phyloP scores from a whole-genome alignment of 2,888 invertebrate genomes.

The Cenopis cana region DNA sequence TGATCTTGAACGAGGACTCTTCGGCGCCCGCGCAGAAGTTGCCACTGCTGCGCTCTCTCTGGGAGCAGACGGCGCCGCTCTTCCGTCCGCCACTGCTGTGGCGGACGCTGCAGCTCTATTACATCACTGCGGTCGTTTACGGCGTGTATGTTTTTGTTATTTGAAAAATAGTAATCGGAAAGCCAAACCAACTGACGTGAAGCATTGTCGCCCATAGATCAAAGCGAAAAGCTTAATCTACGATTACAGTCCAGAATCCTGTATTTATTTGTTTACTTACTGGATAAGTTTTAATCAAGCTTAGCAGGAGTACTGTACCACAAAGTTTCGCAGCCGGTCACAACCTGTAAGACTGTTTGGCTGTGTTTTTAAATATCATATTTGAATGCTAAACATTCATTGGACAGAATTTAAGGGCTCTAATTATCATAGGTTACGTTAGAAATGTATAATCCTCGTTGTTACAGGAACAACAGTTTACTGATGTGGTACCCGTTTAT shows the following conservation, averaged over 20 bases:
- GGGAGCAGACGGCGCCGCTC: slow-evolving; percentile 78
- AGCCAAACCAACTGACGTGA: not conserved
- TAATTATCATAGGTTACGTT: too few species aligned
- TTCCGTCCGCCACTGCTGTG: slow-evolving; percentile 77
- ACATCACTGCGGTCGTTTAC: slow-evolving; percentile 84
- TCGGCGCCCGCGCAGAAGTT: slow-evolving; percentile 48
- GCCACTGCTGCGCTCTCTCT: slow-evolving; percentile 71
- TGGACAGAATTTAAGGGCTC: too few species aligned
- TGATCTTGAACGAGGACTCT: slow-evolving; percentile 55
- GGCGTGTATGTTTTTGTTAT: slow-evolving; percentile 77
- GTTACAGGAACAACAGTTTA: slow-evolving; percentile 70
- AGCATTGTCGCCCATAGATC: not conserved
- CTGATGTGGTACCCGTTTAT: slow-evolving; percentile 81
- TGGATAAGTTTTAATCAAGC: too few species aligned
- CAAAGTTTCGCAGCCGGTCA: not conserved
- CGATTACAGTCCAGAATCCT: not conserved
- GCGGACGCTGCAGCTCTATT: slow-evolving; percentile 78
- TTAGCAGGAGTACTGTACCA: too few species aligned
- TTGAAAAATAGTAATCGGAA: not conserved
- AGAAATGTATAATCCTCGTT: not conserved
- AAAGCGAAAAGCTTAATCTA: not conserved
- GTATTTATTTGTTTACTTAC: too few species aligned
- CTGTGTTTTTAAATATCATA: not conserved
- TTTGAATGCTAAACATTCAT: not conserved
- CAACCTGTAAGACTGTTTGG: not conserved